Evolutionary conservation across 2,888 invertebrate genomes (phyloP), one percentile per base, ranked within the genome.

Genomic region (Ormyrus rosae): DNA sequence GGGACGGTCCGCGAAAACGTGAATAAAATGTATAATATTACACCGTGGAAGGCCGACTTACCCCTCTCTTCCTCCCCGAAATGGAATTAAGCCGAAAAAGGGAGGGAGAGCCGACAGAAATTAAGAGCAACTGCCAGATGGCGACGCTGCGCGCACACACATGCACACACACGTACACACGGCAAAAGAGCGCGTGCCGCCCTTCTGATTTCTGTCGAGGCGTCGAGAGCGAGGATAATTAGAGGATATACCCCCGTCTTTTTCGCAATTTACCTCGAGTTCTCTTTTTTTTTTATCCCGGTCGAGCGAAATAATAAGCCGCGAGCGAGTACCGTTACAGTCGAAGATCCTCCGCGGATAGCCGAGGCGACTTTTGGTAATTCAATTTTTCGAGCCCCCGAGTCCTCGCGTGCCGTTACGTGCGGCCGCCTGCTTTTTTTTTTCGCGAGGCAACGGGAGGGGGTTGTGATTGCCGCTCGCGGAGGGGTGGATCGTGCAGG

Each of bases 171-270:
- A 71, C 10, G 19, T 10, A 19, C 51, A 65, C 70, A 75, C 55
- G 76, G 74, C 77, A 70, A 64, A 85, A 85, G 84, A 85, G 84
- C 86, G 79, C 85, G 85, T 84, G 85, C 83, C 83, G 83, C 83
- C 82, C 83, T 84, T 81, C 84, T 82, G 84, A 86, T 86, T 85
- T 82, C 82, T 84, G 84, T 83, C 71, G 81, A 76, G 82, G 80
- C 82, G 75, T 82, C 83, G 70, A 80, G 19, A 19, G 48, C 70
- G 68, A 78, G 80, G 83, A 83, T 86, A 85, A 87, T 87, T 86
- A 84, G 80, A 83, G 83, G 85, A 85, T 78, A 83, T 11, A 46
- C 11, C 46, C n/a, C 10, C 55, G 9, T 19, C 19, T 19, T 19
- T 19, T 19, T 19, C 19, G 19, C 19, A 19, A 19, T 19, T 19